Base-by-base conservation (phyloP, 2,888 invertebrate genomes). In the Opisthograptis luteolata region DNA sequence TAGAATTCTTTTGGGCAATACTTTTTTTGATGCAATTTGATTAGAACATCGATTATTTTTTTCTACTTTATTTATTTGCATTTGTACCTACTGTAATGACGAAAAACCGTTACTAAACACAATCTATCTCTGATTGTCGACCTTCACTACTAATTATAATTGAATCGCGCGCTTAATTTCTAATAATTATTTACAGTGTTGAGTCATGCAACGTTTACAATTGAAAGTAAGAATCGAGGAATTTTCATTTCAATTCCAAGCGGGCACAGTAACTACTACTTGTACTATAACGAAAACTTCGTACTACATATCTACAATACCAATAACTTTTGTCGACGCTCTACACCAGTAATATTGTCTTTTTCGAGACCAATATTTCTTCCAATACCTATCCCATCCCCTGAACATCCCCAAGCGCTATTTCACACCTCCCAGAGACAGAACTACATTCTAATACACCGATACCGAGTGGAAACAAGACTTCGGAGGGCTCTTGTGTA, bases 131-230 rank as follows among this genome's bases (percentile, higher is more conserved):
- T n/a, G 28, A n/a, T 3, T 9, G 1, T 24, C 32, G 60, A 51
- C 69, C 68, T 68, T 66, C 61, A 25, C 54, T 43, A 37, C 53
- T 58, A n/a, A 46, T 63, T 58, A 52, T 62, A 58, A 37, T 58
- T 56, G 52, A 56, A 49, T 44, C 56, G 60, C 59, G 50, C 47
- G 62, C 43, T 62, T 64, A 62, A 64, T 69, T 69, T 62, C 52
- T 69, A 71, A n/a, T n/a, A n/a, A 71, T 70, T 68, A 66, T 55
- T 17, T 22, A 32, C 58, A 50, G 54, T 41, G 39, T 57, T 64
- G 53, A 45, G 37, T 62, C 65, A 58, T 51, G 64, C 54, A 65
- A 70, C 8, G 3, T 19, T 9, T 10, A 6, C 3, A 36, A 15
- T 6, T n/a, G n/a, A n/a, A n/a, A n/a, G n/a, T n/a, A n/a, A n/a